phyloP scores from a whole-genome alignment of 2,888 invertebrate species.

The Lapara coniferarum region DNA sequence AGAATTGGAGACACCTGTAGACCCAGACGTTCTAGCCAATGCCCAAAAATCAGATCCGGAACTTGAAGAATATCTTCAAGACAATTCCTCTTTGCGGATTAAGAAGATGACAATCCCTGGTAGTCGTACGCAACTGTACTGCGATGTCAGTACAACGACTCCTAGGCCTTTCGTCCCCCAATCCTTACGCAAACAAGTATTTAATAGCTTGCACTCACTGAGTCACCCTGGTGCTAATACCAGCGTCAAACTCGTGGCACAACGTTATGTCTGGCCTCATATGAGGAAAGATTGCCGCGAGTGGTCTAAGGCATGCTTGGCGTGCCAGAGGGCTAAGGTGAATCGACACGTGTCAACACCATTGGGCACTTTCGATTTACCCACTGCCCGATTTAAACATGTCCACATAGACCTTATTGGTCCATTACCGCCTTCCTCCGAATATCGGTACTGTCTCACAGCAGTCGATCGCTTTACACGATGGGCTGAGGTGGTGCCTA shows the following conservation, averaged over 20 bases:
- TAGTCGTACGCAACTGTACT: not conserved
- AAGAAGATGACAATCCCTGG: not conserved
- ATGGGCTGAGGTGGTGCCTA: conserved; percentile 29
- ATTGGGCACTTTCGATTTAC: not conserved
- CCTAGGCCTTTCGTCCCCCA: conserved; percentile 33
- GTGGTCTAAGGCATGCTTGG: not conserved
- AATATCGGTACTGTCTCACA: conserved; percentile 38
- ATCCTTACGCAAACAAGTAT: conserved; percentile 28
- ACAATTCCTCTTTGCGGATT: not conserved
- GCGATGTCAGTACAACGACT: not conserved
- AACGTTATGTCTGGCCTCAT: conserved; percentile 38
- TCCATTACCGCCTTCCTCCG: conserved; percentile 33
- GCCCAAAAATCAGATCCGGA: conserved; percentile 8
- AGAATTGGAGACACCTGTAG: not conserved
- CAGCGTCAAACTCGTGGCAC: conserved; percentile 25
- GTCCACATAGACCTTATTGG: conserved; percentile 39
- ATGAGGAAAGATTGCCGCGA: conserved; percentile 28
- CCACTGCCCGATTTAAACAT: conserved; percentile 27
- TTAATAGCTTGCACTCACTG: conserved; percentile 30
- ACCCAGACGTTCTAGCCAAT: conserved; percentile 1
- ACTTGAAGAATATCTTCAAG: not conserved
- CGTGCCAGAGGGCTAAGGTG: not conserved
- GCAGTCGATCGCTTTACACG: conserved; percentile 32
- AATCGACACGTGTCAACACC: conserved; percentile 24
- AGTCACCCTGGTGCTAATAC: conserved; percentile 28